phyloP scores from a whole-genome alignment of 2,888 invertebrate species.

The Phoenoteleia sp. region DNA sequence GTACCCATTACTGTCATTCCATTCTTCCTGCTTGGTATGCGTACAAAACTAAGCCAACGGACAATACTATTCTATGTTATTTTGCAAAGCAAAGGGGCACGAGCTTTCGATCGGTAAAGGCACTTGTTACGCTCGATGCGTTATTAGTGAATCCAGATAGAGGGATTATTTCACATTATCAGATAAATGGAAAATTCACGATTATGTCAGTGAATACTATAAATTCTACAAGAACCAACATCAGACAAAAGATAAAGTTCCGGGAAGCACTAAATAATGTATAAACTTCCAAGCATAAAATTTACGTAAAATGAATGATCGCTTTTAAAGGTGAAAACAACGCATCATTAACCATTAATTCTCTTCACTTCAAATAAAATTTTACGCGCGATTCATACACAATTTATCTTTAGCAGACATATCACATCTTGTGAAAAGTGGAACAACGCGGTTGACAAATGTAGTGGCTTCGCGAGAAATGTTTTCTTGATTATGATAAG shows the following conservation, averaged over 20 bases:
- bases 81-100: not conserved
- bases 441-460: conserved; percentile 40
- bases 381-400: conserved; percentile 4
- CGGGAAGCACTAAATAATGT: too few relatives aligned
- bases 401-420: conserved; percentile 28
- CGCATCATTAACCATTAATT: not conserved
- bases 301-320: too few relatives aligned
- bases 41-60: not conserved
- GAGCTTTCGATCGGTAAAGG: not conserved
- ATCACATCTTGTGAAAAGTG: conserved; percentile 33
- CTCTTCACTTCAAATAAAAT: conserved; percentile 11
- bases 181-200: too few relatives aligned
- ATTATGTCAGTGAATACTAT: too few relatives aligned
- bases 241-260: too few relatives aligned
- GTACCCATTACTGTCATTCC: conserved; percentile 25
- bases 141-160: conserved; percentile 4
- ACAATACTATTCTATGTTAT: not conserved
- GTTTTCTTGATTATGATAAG: conserved; percentile 41
- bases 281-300: too few relatives aligned
- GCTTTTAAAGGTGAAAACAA: not conserved
- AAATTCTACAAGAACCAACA: too few relatives aligned
- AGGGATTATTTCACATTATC: conserved; percentile 5
- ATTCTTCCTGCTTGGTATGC: conserved; percentile 35
- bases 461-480: conserved; percentile 30
- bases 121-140: conserved; percentile 8